Conservation (phyloP, 2,113 vertebrate genomes). For the Malurus cyaneus region DNA sequence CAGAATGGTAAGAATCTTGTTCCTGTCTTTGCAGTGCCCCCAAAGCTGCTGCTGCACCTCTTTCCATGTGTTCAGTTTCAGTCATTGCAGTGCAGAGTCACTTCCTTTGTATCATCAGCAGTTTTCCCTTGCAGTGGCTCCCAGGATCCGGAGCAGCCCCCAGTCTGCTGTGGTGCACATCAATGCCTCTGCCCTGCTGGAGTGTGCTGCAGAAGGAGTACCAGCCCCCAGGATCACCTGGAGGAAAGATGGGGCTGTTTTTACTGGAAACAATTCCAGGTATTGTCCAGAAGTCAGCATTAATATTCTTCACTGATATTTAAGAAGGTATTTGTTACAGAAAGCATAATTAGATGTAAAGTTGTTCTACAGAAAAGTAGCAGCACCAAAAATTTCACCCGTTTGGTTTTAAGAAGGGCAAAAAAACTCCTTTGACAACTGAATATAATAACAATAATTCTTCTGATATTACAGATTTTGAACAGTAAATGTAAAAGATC, state of each 20-base stretch:
- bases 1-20: not conserved
- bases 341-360: not conserved
- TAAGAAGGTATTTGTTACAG: not conserved
- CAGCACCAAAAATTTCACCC: not conserved
- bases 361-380: not conserved
- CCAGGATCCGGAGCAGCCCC: conserved; percentile 80
- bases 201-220: conserved; percentile 85
- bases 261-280: conserved; percentile 81
- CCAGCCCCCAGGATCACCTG: conserved; percentile 88
- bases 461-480: not conserved
- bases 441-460: not conserved
- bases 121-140: conserved; percentile 79
- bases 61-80: not conserved
- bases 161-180: conserved; percentile 73
- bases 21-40: not conserved
- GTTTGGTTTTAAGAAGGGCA: not conserved
- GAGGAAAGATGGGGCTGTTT: conserved; percentile 90
- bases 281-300: conserved; percentile 40
- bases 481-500: not conserved
- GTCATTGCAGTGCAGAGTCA: not conserved
- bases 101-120: not conserved
- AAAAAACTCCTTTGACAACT: not conserved
- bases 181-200: conserved; percentile 76
- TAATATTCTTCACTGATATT: not conserved
- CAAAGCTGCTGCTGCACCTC: not conserved